Conservation (phyloP, 2,888 invertebrate genomes). For the Xylocampa areola region DNA sequence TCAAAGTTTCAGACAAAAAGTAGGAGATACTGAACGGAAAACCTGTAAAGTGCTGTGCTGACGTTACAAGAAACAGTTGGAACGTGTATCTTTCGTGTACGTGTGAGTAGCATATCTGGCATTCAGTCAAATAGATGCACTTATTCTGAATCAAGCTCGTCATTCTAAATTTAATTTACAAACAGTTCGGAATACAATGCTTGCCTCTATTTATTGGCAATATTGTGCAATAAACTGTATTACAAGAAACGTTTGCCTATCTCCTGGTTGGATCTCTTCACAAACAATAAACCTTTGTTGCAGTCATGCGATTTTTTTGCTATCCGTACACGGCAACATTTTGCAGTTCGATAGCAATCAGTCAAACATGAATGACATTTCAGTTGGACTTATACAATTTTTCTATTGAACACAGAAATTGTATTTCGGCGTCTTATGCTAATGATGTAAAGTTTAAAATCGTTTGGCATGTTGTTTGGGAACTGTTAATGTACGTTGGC, state of each 20-base stretch:
- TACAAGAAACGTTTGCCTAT: conserved; percentile 47
- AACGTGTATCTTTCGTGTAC: conserved; percentile 19
- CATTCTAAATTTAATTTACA: conserved; percentile 29
- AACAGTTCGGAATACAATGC: conserved; percentile 13
- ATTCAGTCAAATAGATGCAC: conserved; percentile 31
- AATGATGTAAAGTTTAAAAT: conserved; percentile 22
- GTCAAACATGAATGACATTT: conserved; percentile 80
- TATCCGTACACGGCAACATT: conserved; percentile 64
- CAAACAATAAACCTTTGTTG: conserved; percentile 59
- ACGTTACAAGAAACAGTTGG: conserved; percentile 31
- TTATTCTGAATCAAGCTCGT: conserved; percentile 29
- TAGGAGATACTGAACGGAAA: background rate
- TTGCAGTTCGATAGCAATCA: conserved; percentile 76
- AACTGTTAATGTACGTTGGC: conserved; percentile 18
- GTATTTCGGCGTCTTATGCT: conserved; percentile 25
- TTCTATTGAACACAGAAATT: conserved; percentile 13
- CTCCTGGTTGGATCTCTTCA: conserved; percentile 37
- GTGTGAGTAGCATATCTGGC: conserved; percentile 28
- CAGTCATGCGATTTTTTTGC: conserved; percentile 59
- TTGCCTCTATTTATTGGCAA: conserved; percentile 42
- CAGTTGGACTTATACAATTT: conserved; percentile 50
- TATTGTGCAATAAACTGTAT: conserved; percentile 51
- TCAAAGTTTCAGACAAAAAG: background rate
- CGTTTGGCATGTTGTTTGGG: conserved; percentile 18
- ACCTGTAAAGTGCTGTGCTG: conserved; percentile 1